Conservation (phyloP, 2,797 vertebrate species). For the Tadarida brasiliensis region DNA sequence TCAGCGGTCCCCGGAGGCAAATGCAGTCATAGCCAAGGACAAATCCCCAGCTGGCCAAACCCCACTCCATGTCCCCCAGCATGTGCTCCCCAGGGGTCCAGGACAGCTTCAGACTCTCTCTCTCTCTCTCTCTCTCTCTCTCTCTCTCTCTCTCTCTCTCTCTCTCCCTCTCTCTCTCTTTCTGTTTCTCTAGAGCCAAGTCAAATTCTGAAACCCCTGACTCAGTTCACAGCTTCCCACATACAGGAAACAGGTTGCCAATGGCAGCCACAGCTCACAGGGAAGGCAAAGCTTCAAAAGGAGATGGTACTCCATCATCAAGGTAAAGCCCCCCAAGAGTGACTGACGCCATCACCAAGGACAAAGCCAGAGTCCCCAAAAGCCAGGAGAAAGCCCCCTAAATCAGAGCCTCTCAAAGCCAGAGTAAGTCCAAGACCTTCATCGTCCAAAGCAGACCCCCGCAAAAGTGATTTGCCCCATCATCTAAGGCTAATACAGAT, state of each 20-base stretch:
- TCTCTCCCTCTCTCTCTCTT: too few relatives aligned
- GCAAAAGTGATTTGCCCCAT: conserved; percentile 52
- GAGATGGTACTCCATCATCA: neutral
- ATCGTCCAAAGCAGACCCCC: neutral
- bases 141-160: too few relatives aligned
- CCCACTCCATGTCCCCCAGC: conserved; percentile 4
- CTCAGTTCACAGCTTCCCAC: neutral
- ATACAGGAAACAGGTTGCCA: neutral
- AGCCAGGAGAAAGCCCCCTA: neutral
- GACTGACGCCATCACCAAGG: neutral
- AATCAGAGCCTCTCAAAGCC: conserved; percentile 1
- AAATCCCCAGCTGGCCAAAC: conserved; percentile 64
- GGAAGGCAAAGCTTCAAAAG: neutral
- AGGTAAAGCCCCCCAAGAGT: conserved; percentile 8
- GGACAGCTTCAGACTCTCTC: neutral
- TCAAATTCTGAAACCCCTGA: neutral
- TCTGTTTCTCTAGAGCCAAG: neutral
- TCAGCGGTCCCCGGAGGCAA: conserved; percentile 62
- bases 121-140: neutral
- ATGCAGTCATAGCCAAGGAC: conserved; percentile 80
- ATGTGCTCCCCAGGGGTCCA: conserved; percentile 23
- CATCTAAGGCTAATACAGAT: neutral
- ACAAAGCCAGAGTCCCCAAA: neutral
- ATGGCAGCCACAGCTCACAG: neutral
- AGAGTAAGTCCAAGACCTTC: conserved; percentile 27